Evolutionary conservation across 2,113 vertebrate species (phyloP).

Genomic region (Equus quagga): DNA sequence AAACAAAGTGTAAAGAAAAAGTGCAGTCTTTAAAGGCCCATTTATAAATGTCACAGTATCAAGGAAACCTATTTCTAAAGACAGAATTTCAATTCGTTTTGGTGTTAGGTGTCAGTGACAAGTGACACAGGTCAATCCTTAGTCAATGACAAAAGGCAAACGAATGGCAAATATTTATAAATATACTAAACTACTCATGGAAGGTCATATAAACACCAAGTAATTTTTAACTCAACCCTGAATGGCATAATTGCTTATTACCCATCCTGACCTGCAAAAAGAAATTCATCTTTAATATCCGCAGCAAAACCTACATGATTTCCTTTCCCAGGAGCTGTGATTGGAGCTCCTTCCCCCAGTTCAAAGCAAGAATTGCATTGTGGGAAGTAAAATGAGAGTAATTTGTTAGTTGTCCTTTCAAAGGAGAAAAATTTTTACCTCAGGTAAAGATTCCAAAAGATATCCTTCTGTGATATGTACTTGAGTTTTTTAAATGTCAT

Average conservation of each 20-base stretch:
- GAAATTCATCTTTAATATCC: constrained; percentile 38
- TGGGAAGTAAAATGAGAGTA: background rate
- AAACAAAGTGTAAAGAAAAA: constrained; percentile 74
- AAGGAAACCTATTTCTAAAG: constrained; percentile 60
- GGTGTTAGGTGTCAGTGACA: constrained; percentile 66
- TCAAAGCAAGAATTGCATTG: background rate
- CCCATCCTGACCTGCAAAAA: constrained; percentile 67
- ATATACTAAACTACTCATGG: constrained; percentile 55
- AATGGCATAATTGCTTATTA: constrained; percentile 69
- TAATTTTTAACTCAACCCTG: constrained; percentile 61
- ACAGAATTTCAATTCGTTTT: constrained; percentile 71
- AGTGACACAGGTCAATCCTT: constrained; percentile 68
- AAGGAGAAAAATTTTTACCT: background rate
- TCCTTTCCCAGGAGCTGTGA: background rate
- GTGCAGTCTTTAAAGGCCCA: constrained; percentile 72
- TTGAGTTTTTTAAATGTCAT: background rate
- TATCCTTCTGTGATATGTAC: background rate
- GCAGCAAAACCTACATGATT: background rate
- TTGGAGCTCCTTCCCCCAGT: background rate
- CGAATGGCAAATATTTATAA: constrained; percentile 66
- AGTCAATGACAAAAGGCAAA: constrained; percentile 59
- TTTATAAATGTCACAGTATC: constrained; percentile 77
- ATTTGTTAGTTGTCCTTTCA: background rate
- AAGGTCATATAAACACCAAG: constrained; percentile 55
- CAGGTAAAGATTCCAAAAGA: background rate